Conservation (phyloP, 2,888 invertebrate species). For the Synergus japonicus region DNA sequence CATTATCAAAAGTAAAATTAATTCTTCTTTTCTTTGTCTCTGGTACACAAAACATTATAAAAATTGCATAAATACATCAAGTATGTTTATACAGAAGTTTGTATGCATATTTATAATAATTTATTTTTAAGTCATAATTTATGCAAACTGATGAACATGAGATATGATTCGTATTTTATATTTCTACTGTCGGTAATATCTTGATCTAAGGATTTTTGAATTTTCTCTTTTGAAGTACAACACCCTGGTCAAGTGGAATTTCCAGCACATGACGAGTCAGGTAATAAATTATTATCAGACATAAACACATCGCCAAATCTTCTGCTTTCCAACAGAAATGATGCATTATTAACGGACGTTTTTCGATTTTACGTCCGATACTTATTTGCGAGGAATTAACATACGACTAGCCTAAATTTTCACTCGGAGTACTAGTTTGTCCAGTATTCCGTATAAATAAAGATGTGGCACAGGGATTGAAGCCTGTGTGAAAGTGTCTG, state of each 20-base stretch:
- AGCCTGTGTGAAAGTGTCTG: conserved; percentile 75
- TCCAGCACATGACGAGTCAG: neutral
- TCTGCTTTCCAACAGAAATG: conserved; percentile 13
- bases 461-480: conserved; percentile 70
- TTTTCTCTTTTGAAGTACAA: conserved; percentile 25
- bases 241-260: neutral
- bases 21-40: neutral
- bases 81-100: too few relatives aligned
- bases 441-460: conserved; percentile 75
- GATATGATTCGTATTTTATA: too few relatives aligned
- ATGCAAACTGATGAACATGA: neutral
- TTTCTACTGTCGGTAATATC: neutral
- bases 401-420: conserved; percentile 73
- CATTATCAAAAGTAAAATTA: neutral
- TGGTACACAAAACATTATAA: too few relatives aligned
- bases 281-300: conserved; percentile 16
- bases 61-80: too few relatives aligned
- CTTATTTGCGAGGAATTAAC: conserved; percentile 61
- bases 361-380: neutral
- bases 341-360: neutral
- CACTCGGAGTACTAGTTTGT: conserved; percentile 65
- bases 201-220: neutral
- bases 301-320: neutral
- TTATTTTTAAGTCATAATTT: neutral
- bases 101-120: neutral